Evolutionary conservation across 2,888 invertebrate genomes (phyloP).

Genomic region (Cerastis rubricosa): DNA sequence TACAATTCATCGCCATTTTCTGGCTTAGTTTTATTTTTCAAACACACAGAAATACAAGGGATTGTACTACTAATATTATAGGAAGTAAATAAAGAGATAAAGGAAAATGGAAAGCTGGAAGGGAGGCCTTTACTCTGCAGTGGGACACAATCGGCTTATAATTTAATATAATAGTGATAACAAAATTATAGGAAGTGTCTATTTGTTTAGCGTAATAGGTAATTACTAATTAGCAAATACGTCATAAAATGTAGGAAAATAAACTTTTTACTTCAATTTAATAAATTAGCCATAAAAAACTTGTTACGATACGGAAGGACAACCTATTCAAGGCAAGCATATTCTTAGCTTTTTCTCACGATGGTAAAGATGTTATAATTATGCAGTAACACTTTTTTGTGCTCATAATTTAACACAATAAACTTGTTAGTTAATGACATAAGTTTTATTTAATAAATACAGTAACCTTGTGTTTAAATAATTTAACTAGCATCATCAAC

Average conservation of each 20-base stretch:
- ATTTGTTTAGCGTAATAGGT: constrained; percentile 14
- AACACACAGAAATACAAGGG: constrained; percentile 5
- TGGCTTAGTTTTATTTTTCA: constrained; percentile 53
- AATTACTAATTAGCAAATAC: constrained; percentile 26
- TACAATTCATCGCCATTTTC: constrained; percentile 86
- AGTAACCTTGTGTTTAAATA: background rate
- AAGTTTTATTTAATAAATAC: constrained; percentile 23
- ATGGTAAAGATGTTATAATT: constrained; percentile 22
- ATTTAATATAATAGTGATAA: background rate
- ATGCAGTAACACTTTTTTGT: constrained; percentile 25
- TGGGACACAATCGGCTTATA: background rate
- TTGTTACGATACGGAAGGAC: constrained; percentile 33
- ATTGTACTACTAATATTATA: background rate
- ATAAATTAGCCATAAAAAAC: constrained; percentile 29
- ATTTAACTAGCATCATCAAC: constrained; percentile 1
- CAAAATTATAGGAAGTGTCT: background rate
- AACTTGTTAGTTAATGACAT: background rate
- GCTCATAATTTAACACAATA: background rate
- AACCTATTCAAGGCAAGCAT: constrained; percentile 38
- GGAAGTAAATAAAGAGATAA: background rate
- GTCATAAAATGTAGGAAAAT: background rate
- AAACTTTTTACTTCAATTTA: background rate
- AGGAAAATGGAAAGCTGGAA: background rate
- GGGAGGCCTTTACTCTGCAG: background rate
- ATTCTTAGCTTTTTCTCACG: constrained; percentile 39